phyloP scores from a whole-genome alignment of 2,797 vertebrate species.

The Chaunax sp. region DNA sequence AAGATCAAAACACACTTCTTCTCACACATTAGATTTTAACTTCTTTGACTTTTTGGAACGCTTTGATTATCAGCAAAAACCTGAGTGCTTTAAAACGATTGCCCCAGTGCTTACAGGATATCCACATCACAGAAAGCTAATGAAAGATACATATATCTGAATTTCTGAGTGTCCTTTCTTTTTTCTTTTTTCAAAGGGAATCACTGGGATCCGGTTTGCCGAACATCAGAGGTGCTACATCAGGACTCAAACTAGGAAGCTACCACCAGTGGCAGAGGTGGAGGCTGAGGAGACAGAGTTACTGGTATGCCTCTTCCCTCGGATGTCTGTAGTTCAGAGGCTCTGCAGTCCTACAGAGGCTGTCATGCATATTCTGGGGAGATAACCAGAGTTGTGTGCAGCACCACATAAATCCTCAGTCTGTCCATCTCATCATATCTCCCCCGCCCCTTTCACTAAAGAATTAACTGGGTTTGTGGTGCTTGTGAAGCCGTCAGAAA shows the following conservation, averaged over 20 bases:
- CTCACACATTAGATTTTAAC: constrained; percentile 69
- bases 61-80: constrained; percentile 74
- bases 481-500: constrained; percentile 79
- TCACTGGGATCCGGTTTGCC: constrained; percentile 94
- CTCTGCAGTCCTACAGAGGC: constrained; percentile 64
- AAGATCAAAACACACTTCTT: constrained; percentile 66
- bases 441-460: constrained; percentile 70
- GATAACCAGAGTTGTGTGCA: constrained; percentile 70
- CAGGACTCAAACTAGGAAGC: constrained; percentile 92
- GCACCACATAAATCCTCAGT: constrained; percentile 67
- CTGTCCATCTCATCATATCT: constrained; percentile 75
- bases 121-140: constrained; percentile 65
- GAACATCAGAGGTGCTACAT: constrained; percentile 98
- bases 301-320: constrained; percentile 72
- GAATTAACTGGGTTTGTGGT: constrained; percentile 80
- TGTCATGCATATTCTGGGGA: constrained; percentile 76
- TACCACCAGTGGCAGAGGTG: constrained; percentile 85
- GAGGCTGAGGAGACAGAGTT: constrained; percentile 82
- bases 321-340: constrained; percentile 46
- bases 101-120: constrained; percentile 51
- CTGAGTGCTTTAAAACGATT: constrained; percentile 62
- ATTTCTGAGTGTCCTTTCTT: constrained; percentile 64
- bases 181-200: constrained; percentile 84
- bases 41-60: constrained; percentile 65
- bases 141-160: constrained; percentile 77